Conservation (phyloP, 2,797 vertebrate species). For the Epinephelus malabaricus region DNA sequence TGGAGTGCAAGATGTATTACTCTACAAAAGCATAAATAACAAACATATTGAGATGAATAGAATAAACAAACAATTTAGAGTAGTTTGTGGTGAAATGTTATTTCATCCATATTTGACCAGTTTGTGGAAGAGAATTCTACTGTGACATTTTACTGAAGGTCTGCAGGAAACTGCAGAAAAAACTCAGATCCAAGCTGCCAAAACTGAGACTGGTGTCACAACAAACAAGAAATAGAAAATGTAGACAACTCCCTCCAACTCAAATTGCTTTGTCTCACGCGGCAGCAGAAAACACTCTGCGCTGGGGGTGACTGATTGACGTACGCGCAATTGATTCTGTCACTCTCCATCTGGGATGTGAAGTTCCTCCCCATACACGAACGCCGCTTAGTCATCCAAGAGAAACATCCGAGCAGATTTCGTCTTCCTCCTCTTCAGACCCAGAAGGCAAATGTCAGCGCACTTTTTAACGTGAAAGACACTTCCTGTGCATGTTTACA, state of each 20-base stretch:
- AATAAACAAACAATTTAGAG: not conserved
- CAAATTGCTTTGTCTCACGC: constrained; percentile 51
- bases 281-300: constrained; percentile 38
- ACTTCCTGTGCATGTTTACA: constrained; percentile 56
- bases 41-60: not conserved
- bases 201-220: constrained; percentile 15
- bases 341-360: constrained; percentile 53
- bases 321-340: constrained; percentile 61
- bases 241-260: constrained; percentile 29
- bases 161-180: constrained; percentile 10
- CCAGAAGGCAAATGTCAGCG: constrained; percentile 58
- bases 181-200: not conserved
- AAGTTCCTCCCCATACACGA: constrained; percentile 23
- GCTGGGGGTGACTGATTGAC: constrained; percentile 56
- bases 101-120: not conserved
- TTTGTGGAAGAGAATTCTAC: not conserved
- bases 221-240: constrained; percentile 46
- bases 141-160: constrained; percentile 4
- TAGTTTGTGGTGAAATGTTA: not conserved
- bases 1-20: not conserved
- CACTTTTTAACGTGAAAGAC: constrained; percentile 45
- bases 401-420: constrained; percentile 16
- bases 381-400: constrained; percentile 25
- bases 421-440: constrained; percentile 32
- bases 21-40: not conserved